Evolutionary conservation across 2,113 vertebrate genomes (phyloP), one percentile per base, ranked within the genome.

Genomic region (Corythaixoides concolor): DNA sequence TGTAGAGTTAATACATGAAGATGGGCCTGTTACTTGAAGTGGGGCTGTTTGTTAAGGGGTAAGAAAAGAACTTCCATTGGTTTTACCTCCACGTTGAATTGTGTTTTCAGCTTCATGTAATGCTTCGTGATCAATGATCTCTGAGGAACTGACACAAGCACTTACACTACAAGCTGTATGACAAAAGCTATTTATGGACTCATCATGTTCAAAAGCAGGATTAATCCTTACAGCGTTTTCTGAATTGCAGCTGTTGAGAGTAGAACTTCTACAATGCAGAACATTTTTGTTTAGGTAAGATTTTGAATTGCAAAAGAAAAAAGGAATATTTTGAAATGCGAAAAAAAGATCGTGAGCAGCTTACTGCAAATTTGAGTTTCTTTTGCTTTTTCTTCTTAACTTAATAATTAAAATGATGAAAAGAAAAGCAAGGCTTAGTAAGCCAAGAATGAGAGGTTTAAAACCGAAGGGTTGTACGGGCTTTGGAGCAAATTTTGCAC

Each of bases 331-430:
- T 90, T 95, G 49, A 92, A 85, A 95, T 70, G 41, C 73, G 82
- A 96, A 67, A 49, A 76, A 92, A 94, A 81, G 83, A 32, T 73
- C 11, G 26, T 91, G 80, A 84, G 75, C 75, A 82, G 95, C 99
- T 99, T 98, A 99, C 98, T 98, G 98, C 91, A 98, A 94, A 33
- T 98, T 97, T 82, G 98, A 93, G 77, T 96, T 97, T 97, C 98
- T 98, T 97, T 97, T 98, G 96, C 97, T 98, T 98, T 98, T 98
- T 98, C 98, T 98, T 97, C 98, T 98, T 88, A 98, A 98, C 93
- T 98, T 98, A 92, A 98, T 92, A 89, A 98, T 97, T 95, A 98
- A 88, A 95, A 97, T 96, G 63, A 98, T 97, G 90, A 98, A 43
- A 90, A 98, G 97, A 77, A 98, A 98, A 93, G 96, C 97, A 47